Percentiles rank a stretch among this genome's conserved stretches.
These are phyloP conservation scores for Syngnathus rostellatus DNA, from an alignment of 2,797 vertebrate species.

Conservation along the genomic window DNA sequence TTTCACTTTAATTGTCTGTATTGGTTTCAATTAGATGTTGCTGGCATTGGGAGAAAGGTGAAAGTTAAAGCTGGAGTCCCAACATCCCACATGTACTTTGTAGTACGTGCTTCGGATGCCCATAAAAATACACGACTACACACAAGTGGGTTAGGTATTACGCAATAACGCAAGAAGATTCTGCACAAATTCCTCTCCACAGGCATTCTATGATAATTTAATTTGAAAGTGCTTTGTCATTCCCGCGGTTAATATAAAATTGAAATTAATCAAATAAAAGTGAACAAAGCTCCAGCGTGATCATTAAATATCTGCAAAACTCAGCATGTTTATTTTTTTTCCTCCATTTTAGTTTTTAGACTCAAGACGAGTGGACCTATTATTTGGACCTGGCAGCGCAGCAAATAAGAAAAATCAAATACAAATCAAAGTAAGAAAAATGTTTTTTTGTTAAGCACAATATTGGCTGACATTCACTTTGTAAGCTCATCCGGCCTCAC, in stretches of 20 bases:
- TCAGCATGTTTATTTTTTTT: too few relatives aligned
- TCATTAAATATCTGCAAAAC: background rate
- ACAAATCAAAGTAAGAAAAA: too few relatives aligned
- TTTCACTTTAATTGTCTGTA: slow-evolving; percentile 64
- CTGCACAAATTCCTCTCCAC: background rate
- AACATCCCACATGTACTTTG: slow-evolving; percentile 40
- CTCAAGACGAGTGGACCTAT: too few relatives aligned
- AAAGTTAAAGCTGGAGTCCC: slow-evolving; percentile 35
- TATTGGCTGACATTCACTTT: slow-evolving; percentile 5
- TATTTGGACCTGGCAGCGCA: too few relatives aligned
- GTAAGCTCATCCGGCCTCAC: slow-evolving; percentile 3
- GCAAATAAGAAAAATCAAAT: too few relatives aligned
- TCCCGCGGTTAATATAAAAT: background rate
- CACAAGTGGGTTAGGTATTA: background rate
- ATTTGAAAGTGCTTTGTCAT: background rate
- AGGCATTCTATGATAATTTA: background rate
- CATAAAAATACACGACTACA: slow-evolving; percentile 11
- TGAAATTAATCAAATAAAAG: background rate
- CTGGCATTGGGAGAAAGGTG: slow-evolving; percentile 31
- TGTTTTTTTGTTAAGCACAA: background rate
- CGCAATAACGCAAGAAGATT: background rate
- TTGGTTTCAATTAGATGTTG: slow-evolving; percentile 61
- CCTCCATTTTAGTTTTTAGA: too few relatives aligned
- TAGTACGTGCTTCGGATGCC: slow-evolving; percentile 17
- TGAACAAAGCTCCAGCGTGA: background rate